Base-by-base conservation (phyloP, 2,113 vertebrate genomes). In the Hydropotes inermis region DNA sequence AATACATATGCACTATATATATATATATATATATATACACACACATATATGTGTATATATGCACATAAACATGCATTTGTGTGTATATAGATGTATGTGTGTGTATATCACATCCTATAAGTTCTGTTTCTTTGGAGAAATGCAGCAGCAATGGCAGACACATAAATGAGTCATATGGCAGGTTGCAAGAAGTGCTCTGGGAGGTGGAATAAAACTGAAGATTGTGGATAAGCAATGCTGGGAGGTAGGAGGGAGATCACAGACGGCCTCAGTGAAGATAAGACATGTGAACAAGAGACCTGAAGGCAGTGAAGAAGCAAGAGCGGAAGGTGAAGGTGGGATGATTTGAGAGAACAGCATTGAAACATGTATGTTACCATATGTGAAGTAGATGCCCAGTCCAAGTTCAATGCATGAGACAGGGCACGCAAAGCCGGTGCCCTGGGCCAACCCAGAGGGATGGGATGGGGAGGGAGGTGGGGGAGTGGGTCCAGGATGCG, bases 401-500 rank as follows among this genome's bases (percentile, higher is more conserved):
- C n/a, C 67, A 70, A n/a, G 67, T 11, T 39, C 10, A 5, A 23
- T 39, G n/a, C 10, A 6, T 70, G 67, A 70, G 5, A 70, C 19
- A 70, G n/a, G 67, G 19, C 2, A 3, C 19, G 39, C 67, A 70
- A 3, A 12, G 19, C 67, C 1, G 1, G 19, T 70, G n/a, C n/a
- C 12, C 67, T 6, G n/a, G n/a, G 67, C 23, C 19, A 39, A 39
- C 19, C 67, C 67, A 12, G n/a, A 10, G 67, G 19, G 67, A 70
- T 39, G 19, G n/a, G 19, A 39, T 39, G n/a, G 19, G 67, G 19
- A 23, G 10, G 67, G n/a, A 1, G 17, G n/a, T 11, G n/a, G 4
- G 2, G 8, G n/a, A 4, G 60, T n/a, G 64, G 4, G 17, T 21
- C 4, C 9, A 0, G 17, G 9, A 36, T 70, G 67, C n/a, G 64